phyloP scores from a whole-genome alignment of 1,140 invertebrate genomes.

The Drosophila cardini region DNA sequence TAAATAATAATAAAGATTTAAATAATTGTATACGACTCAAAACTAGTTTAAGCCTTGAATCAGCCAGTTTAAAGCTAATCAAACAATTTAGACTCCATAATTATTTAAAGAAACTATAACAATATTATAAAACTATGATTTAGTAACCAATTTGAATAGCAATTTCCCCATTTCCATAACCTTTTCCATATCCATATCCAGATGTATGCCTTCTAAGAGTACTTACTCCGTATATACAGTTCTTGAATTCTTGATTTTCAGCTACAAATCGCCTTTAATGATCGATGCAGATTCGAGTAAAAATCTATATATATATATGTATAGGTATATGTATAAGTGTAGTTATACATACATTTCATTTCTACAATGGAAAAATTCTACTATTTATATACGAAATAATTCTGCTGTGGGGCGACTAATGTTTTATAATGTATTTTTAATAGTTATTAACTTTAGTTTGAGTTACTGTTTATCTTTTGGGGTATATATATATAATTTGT shows the following conservation, averaged over 20 bases:
- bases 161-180: constrained; percentile 1
- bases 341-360: constrained; percentile 57
- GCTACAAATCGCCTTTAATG: constrained; percentile 20
- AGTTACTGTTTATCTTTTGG: neutral
- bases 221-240: constrained; percentile 48
- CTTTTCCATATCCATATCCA: neutral
- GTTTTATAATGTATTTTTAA: constrained; percentile 23
- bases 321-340: too few species aligned
- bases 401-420: constrained; percentile 27
- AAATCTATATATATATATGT: constrained; percentile 48
- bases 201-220: constrained; percentile 33
- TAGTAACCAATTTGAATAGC: neutral
- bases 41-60: neutral
- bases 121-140: neutral
- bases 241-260: constrained; percentile 16
- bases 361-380: constrained; percentile 81
- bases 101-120: neutral
- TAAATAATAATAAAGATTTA: constrained; percentile 9
- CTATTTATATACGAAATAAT: constrained; percentile 60
- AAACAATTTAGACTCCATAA: neutral
- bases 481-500: neutral
- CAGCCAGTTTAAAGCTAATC: neutral
- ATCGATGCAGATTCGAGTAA: constrained; percentile 41
- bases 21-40: neutral
- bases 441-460: constrained; percentile 26